These are phyloP conservation scores for Pollenia angustigena DNA, from an alignment of 2,888 invertebrate genomes.

Conservation along the genomic window DNA sequence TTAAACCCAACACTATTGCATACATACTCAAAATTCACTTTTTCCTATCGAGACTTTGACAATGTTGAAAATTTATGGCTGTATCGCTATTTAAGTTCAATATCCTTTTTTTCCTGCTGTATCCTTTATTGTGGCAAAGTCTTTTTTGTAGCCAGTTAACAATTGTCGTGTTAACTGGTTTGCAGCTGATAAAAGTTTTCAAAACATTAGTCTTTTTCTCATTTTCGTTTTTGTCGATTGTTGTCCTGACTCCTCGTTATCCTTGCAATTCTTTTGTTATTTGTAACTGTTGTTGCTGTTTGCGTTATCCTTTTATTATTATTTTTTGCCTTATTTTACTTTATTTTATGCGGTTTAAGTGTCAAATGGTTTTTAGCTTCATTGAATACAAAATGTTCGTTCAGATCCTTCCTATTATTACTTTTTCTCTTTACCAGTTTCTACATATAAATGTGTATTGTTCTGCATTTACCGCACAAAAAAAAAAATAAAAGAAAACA, in stretches of 20 bases:
- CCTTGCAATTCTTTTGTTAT: slow-evolving; percentile 55
- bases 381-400: slow-evolving; percentile 70
- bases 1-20: slow-evolving; percentile 12
- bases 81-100: slow-evolving; percentile 57
- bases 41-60: slow-evolving; percentile 66
- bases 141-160: slow-evolving; percentile 37
- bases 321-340: slow-evolving; percentile 44
- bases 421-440: slow-evolving; percentile 24
- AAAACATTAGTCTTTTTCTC: slow-evolving; percentile 65
- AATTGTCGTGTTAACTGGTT: slow-evolving; percentile 81
- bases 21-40: slow-evolving; percentile 14
- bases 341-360: slow-evolving; percentile 73
- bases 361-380: slow-evolving; percentile 73
- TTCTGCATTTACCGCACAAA: slow-evolving; percentile 11
- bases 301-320: slow-evolving; percentile 44
- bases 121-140: slow-evolving; percentile 36
- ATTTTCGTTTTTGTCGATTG: slow-evolving; percentile 11
- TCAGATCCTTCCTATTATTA: slow-evolving; percentile 48
- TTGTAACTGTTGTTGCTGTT: slow-evolving; percentile 35
- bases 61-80: slow-evolving; percentile 70
- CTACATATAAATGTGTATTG: slow-evolving; percentile 22
- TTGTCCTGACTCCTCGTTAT: slow-evolving; percentile 68
- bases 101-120: slow-evolving; percentile 40
- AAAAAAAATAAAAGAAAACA: background rate
- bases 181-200: slow-evolving; percentile 82